Conservation (phyloP, 2,888 invertebrate species). For the Keiferia lycopersicella region DNA sequence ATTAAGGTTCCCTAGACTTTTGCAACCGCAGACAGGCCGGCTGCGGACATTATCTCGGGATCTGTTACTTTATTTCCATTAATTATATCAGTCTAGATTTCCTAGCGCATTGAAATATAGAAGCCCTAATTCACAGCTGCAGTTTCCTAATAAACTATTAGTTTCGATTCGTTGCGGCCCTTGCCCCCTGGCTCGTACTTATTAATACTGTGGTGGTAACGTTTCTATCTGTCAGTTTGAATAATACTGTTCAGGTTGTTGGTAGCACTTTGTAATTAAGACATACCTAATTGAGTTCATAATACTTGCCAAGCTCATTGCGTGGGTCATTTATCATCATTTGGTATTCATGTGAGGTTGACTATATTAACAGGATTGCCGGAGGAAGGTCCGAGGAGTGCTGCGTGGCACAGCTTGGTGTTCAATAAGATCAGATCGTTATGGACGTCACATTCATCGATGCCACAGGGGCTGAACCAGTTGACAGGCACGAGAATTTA, state of each 20-base stretch:
- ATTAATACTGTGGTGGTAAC: constrained; percentile 56
- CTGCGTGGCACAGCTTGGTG: constrained; percentile 88
- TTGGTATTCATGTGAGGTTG: constrained; percentile 25
- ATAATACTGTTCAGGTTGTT: constrained; percentile 48
- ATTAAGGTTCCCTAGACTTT: constrained; percentile 58
- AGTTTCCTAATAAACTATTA: constrained; percentile 69
- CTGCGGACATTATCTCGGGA: constrained; percentile 67
- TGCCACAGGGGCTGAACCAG: constrained; percentile 91
- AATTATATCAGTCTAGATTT: constrained; percentile 68
- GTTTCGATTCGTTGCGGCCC: constrained; percentile 61
- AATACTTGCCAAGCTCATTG: constrained; percentile 23
- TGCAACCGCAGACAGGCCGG: constrained; percentile 75
- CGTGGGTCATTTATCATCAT: constrained; percentile 19
- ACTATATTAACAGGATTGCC: constrained; percentile 65
- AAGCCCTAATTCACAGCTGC: constrained; percentile 60
- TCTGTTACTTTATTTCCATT: constrained; percentile 76
- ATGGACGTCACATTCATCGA: constrained; percentile 89
- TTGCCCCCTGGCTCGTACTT: constrained; percentile 50
- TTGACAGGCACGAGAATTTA: constrained; percentile 81
- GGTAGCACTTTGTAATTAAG: constrained; percentile 40
- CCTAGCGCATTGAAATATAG: constrained; percentile 65
- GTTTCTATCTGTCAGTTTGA: constrained; percentile 58
- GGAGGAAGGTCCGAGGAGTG: constrained; percentile 73
- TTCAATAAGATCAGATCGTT: constrained; percentile 94
- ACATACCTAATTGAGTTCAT: constrained; percentile 19